Evolutionary conservation across 1,140 invertebrate genomes (phyloP).

Genomic region (Oncopodura yosiiana): DNA sequence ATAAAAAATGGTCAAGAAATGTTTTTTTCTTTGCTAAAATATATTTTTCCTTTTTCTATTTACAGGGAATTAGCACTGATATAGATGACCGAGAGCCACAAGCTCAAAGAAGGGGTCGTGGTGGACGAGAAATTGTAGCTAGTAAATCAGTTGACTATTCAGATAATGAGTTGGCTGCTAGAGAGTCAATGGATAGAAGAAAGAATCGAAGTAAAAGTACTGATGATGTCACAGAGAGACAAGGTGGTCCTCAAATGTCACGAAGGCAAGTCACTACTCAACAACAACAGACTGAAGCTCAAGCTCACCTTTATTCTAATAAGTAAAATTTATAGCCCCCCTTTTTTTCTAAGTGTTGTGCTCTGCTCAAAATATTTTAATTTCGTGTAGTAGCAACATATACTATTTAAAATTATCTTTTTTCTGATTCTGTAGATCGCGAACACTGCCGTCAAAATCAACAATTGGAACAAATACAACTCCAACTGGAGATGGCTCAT

Average conservation of each 20-base stretch:
- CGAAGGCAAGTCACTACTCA: constrained; percentile 16
- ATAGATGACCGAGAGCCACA: constrained; percentile 15
- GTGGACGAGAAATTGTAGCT: constrained; percentile 32
- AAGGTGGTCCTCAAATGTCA: background rate
- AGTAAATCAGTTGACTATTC: constrained; percentile 38
- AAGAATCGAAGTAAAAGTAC: constrained; percentile 76
- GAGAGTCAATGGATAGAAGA: constrained; percentile 36
- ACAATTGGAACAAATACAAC: constrained; percentile 37
- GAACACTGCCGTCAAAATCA: constrained; percentile 32
- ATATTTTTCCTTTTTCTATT: constrained; percentile 7
- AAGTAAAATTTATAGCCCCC: constrained; percentile 2
- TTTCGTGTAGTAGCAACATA: background rate
- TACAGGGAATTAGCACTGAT: constrained; percentile 21
- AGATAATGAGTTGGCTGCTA: constrained; percentile 48
- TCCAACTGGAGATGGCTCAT: constrained; percentile 33
- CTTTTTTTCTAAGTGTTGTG: background rate
- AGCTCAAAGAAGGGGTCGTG: constrained; percentile 25
- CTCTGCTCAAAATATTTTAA: background rate
- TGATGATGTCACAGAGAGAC: constrained; percentile 62
- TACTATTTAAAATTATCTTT: constrained; percentile 1
- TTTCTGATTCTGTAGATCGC: constrained; percentile 19
- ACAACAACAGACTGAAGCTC: constrained; percentile 31
- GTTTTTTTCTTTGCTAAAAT: too few species aligned
- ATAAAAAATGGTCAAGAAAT: too few species aligned
- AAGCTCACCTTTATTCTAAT: constrained; percentile 15